Base-by-base conservation (phyloP, 2,113 vertebrate genomes). In the Tachycineta bicolor region DNA sequence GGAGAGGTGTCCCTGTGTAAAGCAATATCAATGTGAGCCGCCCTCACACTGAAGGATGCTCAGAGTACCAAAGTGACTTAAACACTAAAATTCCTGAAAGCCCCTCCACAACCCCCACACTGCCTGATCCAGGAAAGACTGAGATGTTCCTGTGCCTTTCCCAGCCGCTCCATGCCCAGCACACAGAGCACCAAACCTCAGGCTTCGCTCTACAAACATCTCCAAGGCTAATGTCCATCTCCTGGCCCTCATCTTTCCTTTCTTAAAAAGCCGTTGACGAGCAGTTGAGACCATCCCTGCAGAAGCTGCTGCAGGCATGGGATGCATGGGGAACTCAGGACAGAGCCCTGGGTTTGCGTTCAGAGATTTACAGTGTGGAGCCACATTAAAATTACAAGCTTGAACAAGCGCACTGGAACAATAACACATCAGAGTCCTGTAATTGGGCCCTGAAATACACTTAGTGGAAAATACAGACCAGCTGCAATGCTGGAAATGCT, bases 401-500 rank as follows among this genome's bases (percentile, higher is more conserved):
- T 95, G 85, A 96, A 94, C 88, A 94, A 92, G 90, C 5, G 0
- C 82, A 52, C 76, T 92, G 93, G 92, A 97, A 97, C 96, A 96
- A 95, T 96, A 97, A 96, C 96, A 90, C 93, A 96, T 94, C 93
- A 95, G 94, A 93, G 94, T 52, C 82, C 94, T 41, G 87, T 96
- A 97, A 97, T 92, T 96, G 96, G 92, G 85, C 94, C 79, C 94
- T 88, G 93, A 95, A 95, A 96, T 37, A 94, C 69, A 93, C 92
- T 92, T 86, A 78, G 85, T 39, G 96, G 92, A 94, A 96, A 96
- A 96, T 88, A 93, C 92, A 89, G 93, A 92, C 94, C 96, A 97
- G 96, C 94, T 96, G 96, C 96, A 96, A 93, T 37, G 92, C 53
- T 96, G 96, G 96, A 96, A 97, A 94, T 71, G 94, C 93, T 97